Evolutionary conservation across 2,888 invertebrate species (phyloP), one percentile per base, ranked within the genome.

Genomic region (Oscheius sp.): DNA sequence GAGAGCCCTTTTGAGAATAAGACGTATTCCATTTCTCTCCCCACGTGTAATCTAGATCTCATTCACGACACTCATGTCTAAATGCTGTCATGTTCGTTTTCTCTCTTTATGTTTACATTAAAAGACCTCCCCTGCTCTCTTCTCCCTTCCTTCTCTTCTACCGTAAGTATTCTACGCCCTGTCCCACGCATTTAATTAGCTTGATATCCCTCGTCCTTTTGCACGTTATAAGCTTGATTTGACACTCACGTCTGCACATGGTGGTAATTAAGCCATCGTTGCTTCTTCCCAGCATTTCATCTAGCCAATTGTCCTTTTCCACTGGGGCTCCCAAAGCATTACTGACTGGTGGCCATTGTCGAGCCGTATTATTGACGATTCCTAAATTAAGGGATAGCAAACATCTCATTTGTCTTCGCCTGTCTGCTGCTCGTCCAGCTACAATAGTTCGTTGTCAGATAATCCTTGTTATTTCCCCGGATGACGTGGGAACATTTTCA

Each of bases 331-430:
- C 65, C 24, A 67, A 71, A 8, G 73, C 70, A 56, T 77, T 77
- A 36, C 71, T 71, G 20, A 59, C 73, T 28, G 77, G 77, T 8
- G 77, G 77, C 77, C 77, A 77, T 38, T 70, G 71, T 51, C 72
- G 41, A 0, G 70, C 76, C 4, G 72, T 68, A 26, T 64, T 49
- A 26, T 68, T 69, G 6, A 76, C 76, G 22, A 63, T 68, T 17
- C 68, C 73, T 65, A 22, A 8, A 61, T 50, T 17, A n/a, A n/a
- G n/a, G n/a, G n/a, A n/a, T n/a, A n/a, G n/a, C n/a, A n/a, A n/a
- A n/a, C n/a, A n/a, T n/a, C 36, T 36, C 36, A 14, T 36, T 36
- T 36, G 24, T n/a, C n/a, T n/a, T n/a, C n/a, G n/a, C n/a, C n/a
- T n/a, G n/a, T n/a, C n/a, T n/a, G n/a, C n/a, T n/a, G n/a, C n/a